Percentiles rank a stretch among this genome's conserved stretches.
Evolutionary conservation across 2,113 vertebrate species (phyloP).

Genomic region (Oophaga pumilio): DNA sequence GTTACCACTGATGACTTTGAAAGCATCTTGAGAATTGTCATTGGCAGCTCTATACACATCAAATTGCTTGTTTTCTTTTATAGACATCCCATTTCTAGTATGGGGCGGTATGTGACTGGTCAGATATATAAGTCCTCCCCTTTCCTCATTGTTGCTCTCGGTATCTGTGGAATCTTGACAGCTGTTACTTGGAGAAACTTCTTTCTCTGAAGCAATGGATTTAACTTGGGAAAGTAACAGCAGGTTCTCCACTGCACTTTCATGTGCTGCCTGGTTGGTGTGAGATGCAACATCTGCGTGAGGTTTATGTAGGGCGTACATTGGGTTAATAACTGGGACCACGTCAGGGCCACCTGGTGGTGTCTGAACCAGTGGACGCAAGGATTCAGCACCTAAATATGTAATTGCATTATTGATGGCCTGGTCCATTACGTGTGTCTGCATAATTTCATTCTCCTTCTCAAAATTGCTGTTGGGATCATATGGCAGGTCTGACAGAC

Average conservation of each 20-base stretch:
- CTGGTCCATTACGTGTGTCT: conserved; percentile 95
- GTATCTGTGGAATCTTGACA: conserved; percentile 97
- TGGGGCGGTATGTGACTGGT: conserved; percentile 89
- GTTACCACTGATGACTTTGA: conserved; percentile 85
- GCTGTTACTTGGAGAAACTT: conserved; percentile 92
- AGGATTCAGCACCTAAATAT: conserved; percentile 93
- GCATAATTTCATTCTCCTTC: conserved; percentile 88
- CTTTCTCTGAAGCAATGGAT: conserved; percentile 87
- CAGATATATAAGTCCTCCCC: conserved; percentile 91
- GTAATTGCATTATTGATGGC: conserved; percentile 98
- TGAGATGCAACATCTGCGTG: conserved; percentile 69
- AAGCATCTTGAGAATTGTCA: conserved; percentile 81
- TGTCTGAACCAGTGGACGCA: conserved; percentile 94
- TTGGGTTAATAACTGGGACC: conserved; percentile 76
- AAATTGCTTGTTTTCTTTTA: conserved; percentile 87
- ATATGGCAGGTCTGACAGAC: conserved; percentile 85
- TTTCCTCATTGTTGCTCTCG: conserved; percentile 94
- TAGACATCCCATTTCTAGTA: conserved; percentile 84
- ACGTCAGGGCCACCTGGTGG: conserved; percentile 82
- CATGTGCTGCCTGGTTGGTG: conserved; percentile 81
- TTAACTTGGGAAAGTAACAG: conserved; percentile 95
- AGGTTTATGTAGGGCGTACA: conserved; percentile 87
- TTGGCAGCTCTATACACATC: conserved; percentile 80
- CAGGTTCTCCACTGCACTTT: conserved; percentile 91
- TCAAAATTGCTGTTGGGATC: conserved; percentile 78